Base-by-base conservation (phyloP, 2,797 vertebrate genomes). In the Hoplostethus mediterraneus region DNA sequence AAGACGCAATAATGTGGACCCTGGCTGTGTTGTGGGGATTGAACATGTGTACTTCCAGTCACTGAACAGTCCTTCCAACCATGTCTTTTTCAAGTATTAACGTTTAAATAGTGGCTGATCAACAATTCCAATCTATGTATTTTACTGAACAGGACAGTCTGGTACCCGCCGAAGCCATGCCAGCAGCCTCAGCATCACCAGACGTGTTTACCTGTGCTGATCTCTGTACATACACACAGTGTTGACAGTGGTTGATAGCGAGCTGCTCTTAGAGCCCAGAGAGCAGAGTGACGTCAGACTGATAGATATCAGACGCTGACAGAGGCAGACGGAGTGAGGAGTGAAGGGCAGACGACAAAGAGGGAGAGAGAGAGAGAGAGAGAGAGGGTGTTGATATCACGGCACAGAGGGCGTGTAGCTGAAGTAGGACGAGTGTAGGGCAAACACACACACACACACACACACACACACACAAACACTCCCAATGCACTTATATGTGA, bases 251-350 rank as follows among this genome's bases (percentile, higher is more conserved):
- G 25, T 6, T 44, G 71, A 47, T 60, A 33, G n/a, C 17, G 67
- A 68, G 60, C 49, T 36, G 6, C 55, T 40, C 31, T 17, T 17
- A 57, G 59, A 51, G 62, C 48, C 49, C 63, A 16, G 40, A 11
- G 28, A 53, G 14, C 47, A 60, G 56, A 54, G 42, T 47, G 65
- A 80, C 12, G 49, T 73, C 63, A 73, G 62, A 25, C 71, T 60
- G 79, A 86, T 63, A 74, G 53, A 70, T 56, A 78, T 83, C 79
- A 49, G 64, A 60, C 17, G 69, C 59, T 58, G 71, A 79, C 40
- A 67, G 57, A 44, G 55, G 48, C 14, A 60, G 56, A 47, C 8
- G 21, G 21, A 30, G 17, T 21, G 62, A 42, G 60, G 21, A 60
- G 30, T 30, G 65, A 66, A 14, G 54, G 54, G n/a, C 3, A 38